Percentiles rank a stretch among this genome's conserved stretches.
Evolutionary conservation across 2,113 vertebrate species (phyloP).

Genomic region (Oryzias javanicus): DNA sequence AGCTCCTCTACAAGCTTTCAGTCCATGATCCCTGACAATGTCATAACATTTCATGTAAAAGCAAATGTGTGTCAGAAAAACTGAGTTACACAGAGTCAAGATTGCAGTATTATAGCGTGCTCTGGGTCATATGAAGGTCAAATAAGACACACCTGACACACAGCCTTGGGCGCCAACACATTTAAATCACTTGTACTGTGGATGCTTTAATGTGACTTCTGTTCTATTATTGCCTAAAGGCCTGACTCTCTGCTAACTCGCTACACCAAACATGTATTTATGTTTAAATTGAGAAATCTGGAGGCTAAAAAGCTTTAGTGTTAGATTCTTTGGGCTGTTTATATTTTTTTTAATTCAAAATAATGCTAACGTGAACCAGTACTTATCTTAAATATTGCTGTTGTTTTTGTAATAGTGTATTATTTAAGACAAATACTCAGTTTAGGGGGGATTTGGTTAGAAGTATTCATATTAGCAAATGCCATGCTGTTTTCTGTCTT

Average conservation of each 20-base stretch:
- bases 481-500: conserved; percentile 3
- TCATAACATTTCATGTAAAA: too few species aligned
- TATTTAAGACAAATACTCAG: too few species aligned
- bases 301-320: conserved; percentile 7
- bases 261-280: conserved; percentile 13
- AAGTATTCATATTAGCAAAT: background rate
- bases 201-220: conserved; percentile 57
- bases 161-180: conserved; percentile 38
- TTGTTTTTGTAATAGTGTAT: too few species aligned
- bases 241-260: conserved; percentile 22
- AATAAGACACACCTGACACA: conserved; percentile 27
- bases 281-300: background rate
- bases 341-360: too few species aligned
- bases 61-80: too few species aligned
- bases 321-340: background rate
- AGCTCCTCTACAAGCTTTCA: too few species aligned
- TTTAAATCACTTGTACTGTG: conserved; percentile 56
- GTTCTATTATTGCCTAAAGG: conserved; percentile 40
- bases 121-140: conserved; percentile 37
- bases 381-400: too few species aligned
- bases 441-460: too few species aligned
- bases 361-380: too few species aligned
- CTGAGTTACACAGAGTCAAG: too few species aligned
- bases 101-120: conserved; percentile 36
- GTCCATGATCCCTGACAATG: too few species aligned